Percentiles rank a stretch among this genome's conserved stretches.
Conservation (phyloP, 2,888 invertebrate species). For the Conops quadrifasciatus region DNA sequence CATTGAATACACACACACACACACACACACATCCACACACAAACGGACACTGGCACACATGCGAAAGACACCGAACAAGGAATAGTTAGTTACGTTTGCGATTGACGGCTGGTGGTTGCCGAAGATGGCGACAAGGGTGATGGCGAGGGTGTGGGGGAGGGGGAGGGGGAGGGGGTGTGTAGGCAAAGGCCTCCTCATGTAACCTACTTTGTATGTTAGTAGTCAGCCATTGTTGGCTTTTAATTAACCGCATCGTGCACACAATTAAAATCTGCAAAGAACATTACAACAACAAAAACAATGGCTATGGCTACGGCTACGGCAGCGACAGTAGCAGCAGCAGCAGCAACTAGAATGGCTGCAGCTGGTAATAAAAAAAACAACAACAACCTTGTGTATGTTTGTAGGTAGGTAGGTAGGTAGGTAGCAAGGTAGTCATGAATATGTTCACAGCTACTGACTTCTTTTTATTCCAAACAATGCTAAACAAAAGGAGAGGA, state of each 20-base stretch:
- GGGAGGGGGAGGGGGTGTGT: not conserved
- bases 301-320: not conserved
- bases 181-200: slow-evolving; percentile 9
- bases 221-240: slow-evolving; percentile 56
- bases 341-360: no score
- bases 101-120: not conserved
- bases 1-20: slow-evolving; percentile 17
- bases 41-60: not conserved
- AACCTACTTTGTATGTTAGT: slow-evolving; percentile 39
- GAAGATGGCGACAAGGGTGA: no score
- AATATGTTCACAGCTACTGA: no score
- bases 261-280: slow-evolving; percentile 52
- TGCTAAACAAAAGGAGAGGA: no score
- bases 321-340: no score
- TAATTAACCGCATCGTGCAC: slow-evolving; percentile 56
- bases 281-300: slow-evolving; percentile 46
- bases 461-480: no score
- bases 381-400: no score
- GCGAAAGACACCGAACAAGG: not conserved
- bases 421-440: no score
- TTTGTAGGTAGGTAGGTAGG: no score
- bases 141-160: no score
- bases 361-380: no score
- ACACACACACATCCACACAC: not conserved
- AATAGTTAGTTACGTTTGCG: not conserved